phyloP scores from a whole-genome alignment of 2,888 invertebrate species.

The Latheticus oryzae region DNA sequence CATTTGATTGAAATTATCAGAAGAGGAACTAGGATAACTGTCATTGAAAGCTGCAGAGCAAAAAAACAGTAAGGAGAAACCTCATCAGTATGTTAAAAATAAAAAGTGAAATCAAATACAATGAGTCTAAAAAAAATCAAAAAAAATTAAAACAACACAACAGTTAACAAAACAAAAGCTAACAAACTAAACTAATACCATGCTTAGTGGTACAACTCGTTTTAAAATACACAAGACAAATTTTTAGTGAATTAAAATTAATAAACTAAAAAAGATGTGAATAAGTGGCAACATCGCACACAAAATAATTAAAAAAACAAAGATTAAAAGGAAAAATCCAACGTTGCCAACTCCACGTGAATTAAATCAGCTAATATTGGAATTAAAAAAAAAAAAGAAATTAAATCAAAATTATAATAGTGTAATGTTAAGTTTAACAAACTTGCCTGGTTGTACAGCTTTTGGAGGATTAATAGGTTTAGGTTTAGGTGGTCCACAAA shows the following conservation, averaged over 20 bases:
- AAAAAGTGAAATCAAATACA: constrained; percentile 36
- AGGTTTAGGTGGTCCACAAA: constrained; percentile 83
- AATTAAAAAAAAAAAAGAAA: too few species aligned
- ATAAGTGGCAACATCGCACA: constrained; percentile 27
- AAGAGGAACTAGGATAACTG: constrained; percentile 54
- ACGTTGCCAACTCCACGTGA: constrained; percentile 15
- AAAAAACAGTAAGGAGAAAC: constrained; percentile 44
- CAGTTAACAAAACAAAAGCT: constrained; percentile 33
- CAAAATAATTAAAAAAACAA: constrained; percentile 12
- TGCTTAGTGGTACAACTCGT: constrained; percentile 35
- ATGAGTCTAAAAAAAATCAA: constrained; percentile 36
- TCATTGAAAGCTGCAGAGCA: constrained; percentile 50
- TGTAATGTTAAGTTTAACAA: too few species aligned
- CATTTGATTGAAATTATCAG: constrained; percentile 56
- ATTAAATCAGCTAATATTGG: too few species aligned
- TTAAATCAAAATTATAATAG: too few species aligned
- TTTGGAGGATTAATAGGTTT: constrained; percentile 64
- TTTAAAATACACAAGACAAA: constrained; percentile 25
- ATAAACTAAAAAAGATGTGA: constrained; percentile 7
- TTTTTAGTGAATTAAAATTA: constrained; percentile 11
- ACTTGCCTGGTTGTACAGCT: constrained; percentile 39
- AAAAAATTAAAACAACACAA: constrained; percentile 30
- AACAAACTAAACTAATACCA: constrained; percentile 36
- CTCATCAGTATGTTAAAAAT: constrained; percentile 39
- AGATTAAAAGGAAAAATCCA: constrained; percentile 1